phyloP scores from a whole-genome alignment of 1,140 invertebrate species.

The Hycleus phaleratus region DNA sequence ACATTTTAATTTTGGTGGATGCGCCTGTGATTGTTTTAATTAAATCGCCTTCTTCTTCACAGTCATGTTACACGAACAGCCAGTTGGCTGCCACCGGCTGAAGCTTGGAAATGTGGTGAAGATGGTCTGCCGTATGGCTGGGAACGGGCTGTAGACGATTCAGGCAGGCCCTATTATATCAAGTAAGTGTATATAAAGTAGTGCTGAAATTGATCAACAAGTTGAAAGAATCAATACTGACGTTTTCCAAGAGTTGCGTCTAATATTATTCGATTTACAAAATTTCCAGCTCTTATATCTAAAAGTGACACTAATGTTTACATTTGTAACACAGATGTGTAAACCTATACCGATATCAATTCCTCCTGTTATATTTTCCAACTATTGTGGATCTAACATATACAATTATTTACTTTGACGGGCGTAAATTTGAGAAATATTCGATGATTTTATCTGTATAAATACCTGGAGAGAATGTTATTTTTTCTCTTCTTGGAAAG shows the following conservation, averaged over 20 bases:
- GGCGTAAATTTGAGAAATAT: too few relatives aligned
- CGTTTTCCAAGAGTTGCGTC: background rate
- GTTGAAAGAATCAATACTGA: background rate
- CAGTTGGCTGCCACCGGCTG: slow-evolving; percentile 76
- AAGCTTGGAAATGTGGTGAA: slow-evolving; percentile 60
- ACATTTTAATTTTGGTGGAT: too few relatives aligned
- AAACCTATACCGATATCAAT: background rate
- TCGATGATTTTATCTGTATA: too few relatives aligned
- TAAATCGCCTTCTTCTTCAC: slow-evolving; percentile 7
- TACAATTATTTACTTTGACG: too few relatives aligned
- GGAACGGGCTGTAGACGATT: slow-evolving; percentile 73
- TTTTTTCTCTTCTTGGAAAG: too few relatives aligned
- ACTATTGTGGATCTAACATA: too few relatives aligned
- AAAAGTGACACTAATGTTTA: background rate
- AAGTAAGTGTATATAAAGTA: slow-evolving; percentile 60
- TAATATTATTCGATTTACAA: background rate
- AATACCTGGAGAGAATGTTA: too few relatives aligned
- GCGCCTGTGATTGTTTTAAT: too few relatives aligned
- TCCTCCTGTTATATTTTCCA: too few relatives aligned
- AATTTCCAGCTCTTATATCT: background rate
- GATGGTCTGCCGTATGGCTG: slow-evolving; percentile 74
- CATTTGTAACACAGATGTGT: background rate
- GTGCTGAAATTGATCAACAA: too few relatives aligned
- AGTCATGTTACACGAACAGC: slow-evolving; percentile 58
- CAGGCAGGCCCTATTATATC: slow-evolving; percentile 78